Percentiles rank a stretch among this genome's conserved stretches.
These are phyloP conservation scores for Drosophila sp. DNA, from an alignment of 1,140 invertebrate species.

Conservation along the genomic window DNA sequence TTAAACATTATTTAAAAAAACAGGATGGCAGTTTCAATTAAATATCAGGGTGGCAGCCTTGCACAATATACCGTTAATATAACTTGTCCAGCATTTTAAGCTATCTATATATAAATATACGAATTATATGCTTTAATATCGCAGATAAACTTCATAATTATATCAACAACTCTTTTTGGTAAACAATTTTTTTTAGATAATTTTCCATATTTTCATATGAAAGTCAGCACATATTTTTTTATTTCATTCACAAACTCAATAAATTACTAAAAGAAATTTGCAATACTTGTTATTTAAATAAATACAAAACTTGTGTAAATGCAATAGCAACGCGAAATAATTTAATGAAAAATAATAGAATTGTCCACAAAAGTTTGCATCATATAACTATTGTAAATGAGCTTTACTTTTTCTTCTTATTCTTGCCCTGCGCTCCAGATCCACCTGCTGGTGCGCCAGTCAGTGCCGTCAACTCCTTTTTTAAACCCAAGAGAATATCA, in stretches of 20 bases:
- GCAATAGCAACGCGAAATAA: slow-evolving; percentile 56
- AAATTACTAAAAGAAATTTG: slow-evolving; percentile 67
- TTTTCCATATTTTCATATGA: too few species aligned
- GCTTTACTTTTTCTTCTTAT: slow-evolving; percentile 84
- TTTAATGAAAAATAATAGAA: slow-evolving; percentile 60
- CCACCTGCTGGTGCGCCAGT: slow-evolving; percentile 85
- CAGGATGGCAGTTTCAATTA: too few species aligned
- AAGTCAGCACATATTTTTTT: slow-evolving; percentile 52
- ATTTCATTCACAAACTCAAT: slow-evolving; percentile 71
- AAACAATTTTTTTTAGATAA: too few species aligned
- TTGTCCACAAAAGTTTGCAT: slow-evolving; percentile 49
- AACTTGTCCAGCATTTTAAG: too few species aligned
- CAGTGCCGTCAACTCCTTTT: slow-evolving; percentile 88
- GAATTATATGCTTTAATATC: too few species aligned
- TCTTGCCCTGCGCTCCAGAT: slow-evolving; percentile 76
- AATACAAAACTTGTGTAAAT: slow-evolving; percentile 59
- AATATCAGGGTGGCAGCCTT: too few species aligned
- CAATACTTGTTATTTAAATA: slow-evolving; percentile 61
- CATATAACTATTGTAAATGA: slow-evolving; percentile 15
- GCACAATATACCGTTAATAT: too few species aligned
- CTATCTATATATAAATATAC: too few species aligned
- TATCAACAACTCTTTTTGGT: too few species aligned
- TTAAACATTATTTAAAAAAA: too few species aligned
- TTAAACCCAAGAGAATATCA: slow-evolving; percentile 89
- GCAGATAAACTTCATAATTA: too few species aligned